Evolutionary conservation across 2,888 invertebrate genomes (phyloP).

Genomic region (Agonopterix arenella): DNA sequence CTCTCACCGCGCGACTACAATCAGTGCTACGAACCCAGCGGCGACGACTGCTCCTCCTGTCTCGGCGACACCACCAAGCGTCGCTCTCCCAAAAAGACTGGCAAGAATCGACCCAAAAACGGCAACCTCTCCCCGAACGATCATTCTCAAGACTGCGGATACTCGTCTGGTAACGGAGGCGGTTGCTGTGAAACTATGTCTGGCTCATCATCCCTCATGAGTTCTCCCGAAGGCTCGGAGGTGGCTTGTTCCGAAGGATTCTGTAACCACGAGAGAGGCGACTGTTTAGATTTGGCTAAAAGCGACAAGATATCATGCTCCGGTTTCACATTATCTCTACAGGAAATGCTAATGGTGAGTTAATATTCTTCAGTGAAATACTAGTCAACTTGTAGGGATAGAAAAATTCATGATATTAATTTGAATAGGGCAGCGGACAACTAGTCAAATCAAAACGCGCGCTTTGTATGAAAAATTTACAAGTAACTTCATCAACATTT

Average conservation of each 20-base stretch:
- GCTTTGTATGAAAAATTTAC: no score
- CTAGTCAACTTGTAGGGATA: no score
- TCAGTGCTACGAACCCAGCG: constrained; percentile 46
- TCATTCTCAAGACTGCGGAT: constrained; percentile 90
- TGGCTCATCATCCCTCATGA: constrained; percentile 85
- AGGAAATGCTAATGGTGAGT: constrained; percentile 88
- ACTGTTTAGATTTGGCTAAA: constrained; percentile 59
- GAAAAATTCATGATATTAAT: no score
- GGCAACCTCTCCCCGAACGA: constrained; percentile 80
- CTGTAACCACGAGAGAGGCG: constrained; percentile 84
- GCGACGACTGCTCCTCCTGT: constrained; percentile 63
- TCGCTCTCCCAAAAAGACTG: constrained; percentile 55
- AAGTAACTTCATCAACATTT: no score
- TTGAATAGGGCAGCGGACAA: no score
- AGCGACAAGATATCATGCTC: constrained; percentile 57
- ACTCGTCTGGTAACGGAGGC: constrained; percentile 90
- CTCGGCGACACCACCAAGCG: constrained; percentile 62
- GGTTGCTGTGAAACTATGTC: constrained; percentile 82
- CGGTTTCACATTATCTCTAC: constrained; percentile 79
- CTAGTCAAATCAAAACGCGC: no score
- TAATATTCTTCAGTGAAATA: not conserved
- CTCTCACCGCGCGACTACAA: constrained; percentile 52
- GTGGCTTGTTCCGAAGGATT: constrained; percentile 93
- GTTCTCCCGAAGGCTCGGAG: constrained; percentile 93
- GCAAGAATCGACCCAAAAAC: constrained; percentile 60